Evolutionary conservation across 2,113 vertebrate species (phyloP), one percentile per base, ranked within the genome.

Genomic region (Alosa alosa): DNA sequence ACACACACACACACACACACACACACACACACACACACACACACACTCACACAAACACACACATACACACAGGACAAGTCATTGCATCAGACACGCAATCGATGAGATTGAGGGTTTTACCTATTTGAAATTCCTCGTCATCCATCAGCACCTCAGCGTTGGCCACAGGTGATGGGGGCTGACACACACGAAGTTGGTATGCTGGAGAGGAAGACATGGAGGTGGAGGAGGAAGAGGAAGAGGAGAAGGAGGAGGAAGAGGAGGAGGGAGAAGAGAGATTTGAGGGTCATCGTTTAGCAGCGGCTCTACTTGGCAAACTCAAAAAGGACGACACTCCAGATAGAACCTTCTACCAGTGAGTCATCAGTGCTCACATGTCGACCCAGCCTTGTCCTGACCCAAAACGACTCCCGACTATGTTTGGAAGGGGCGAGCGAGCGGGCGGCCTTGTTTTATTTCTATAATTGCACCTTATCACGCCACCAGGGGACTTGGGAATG

Each of bases 81-180:
- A 72, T 72, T 72, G 64, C 64, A 72, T 31, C 25, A 72, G 64
- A 31, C 64, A 10, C 8, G 11, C n/a, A 10, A 36, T 36, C 64
- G 25, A 72, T 72, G 47, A 72, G 64, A 72, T 83, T 31, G 31
- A 31, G 31, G 46, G 44, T 57, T 41, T 86, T 96, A 99, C 98
- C 98, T 95, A 99, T 99, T 96, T 99, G 96, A 60, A 98, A 98
- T 93, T 98, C 96, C 82, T 98, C 96, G 89, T 98, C 97, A 90
- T 98, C 97, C 22, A 95, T 95, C 88, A 99, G 93, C 92, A 97
- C 94, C 84, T 99, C 97, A 68, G 97, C 97, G 88, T 99, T 99
- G 90, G 96, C 93, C 52, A 99, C 94, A 4, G 93, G 91, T 86
- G 95, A 91, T 49, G 97, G 98, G 82, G 96, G 94, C 39, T 97